Percentiles rank a stretch among this genome's conserved stretches.
Evolutionary conservation across 2,888 invertebrate species (phyloP).

Genomic region (Drosophila engyochracea): DNA sequence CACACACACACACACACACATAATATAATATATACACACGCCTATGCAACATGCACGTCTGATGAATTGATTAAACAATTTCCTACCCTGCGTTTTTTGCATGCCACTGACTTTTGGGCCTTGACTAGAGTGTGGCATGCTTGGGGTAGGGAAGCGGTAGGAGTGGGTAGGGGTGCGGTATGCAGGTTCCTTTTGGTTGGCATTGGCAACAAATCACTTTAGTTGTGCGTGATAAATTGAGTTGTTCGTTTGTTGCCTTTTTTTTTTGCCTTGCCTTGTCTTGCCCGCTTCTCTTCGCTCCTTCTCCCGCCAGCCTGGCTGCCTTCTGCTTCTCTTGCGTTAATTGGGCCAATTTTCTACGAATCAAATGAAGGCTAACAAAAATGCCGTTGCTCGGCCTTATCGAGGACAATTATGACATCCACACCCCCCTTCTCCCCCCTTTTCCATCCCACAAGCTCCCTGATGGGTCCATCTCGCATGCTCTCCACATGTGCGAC

Average conservation of each 20-base stretch:
- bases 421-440: background rate
- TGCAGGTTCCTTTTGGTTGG: constrained; percentile 57
- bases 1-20: constrained; percentile 25
- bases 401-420: constrained; percentile 36
- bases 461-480: constrained; percentile 5
- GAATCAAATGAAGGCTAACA: constrained; percentile 62
- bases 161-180: background rate
- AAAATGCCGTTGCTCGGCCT: constrained; percentile 15
- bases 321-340: constrained; percentile 63
- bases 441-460: background rate
- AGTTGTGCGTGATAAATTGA: constrained; percentile 82
- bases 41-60: constrained; percentile 62
- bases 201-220: constrained; percentile 82
- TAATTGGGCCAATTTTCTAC: constrained; percentile 80
- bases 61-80: constrained; percentile 81
- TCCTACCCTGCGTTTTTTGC: constrained; percentile 69
- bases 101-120: constrained; percentile 56
- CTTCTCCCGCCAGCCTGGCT: background rate
- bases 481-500: constrained; percentile 44
- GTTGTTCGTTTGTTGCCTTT: constrained; percentile 61
- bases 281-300: background rate
- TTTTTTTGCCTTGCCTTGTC: constrained; percentile 1
- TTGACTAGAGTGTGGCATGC: constrained; percentile 20
- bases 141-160: background rate
- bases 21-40: constrained; percentile 3